Base-by-base conservation (phyloP, 1,140 invertebrate species). In the Epicauta chinensis region DNA sequence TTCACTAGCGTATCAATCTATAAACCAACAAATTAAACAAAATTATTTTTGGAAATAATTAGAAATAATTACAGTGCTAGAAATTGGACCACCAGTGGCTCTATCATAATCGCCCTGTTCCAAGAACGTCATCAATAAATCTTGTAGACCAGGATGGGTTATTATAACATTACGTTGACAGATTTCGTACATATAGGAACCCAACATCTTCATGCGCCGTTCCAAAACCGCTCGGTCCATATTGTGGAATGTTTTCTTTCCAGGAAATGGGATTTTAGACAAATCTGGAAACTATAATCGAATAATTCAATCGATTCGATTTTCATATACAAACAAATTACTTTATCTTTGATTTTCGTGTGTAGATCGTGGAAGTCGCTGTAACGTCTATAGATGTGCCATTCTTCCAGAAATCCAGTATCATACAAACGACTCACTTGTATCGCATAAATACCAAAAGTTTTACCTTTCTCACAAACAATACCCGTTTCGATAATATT, bases 221-320 rank as follows among this genome's bases (percentile, higher is more conserved):
- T 97, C 92, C 35, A 97, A 68, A 35, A 97, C 92, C 5, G 83
- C 75, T 38, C 89, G 74, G 47, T 91, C 92, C 68, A 91, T 89
- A 68, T 96, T 97, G 59, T 95, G 92, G 65, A 97, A 91, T 12
- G 93, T 86, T 64, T 93, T 94, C 71, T 97, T 97, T 0, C 86
- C 89, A 10, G 93, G 93, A 65, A 97, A 93, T 15, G 82, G 77
- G 15, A 96, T 71, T 60, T 84, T 86, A 3, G 79, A 77, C 2
- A 96, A 67, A 68, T 89, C 84, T 41, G 85, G 82, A 78, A 84
- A 95, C 81, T 89, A 68, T 48, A 76, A 75, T 39, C 40, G 3
- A 40, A 37, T 46, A 1, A 40, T 16, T 42, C 15, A 44, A 45
- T 44, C 16, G 32, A 34, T 37, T 13, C 11, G 13, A 32, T 11